Evolutionary conservation across 2,888 invertebrate genomes (phyloP).

Genomic region (Elysia crispata): DNA sequence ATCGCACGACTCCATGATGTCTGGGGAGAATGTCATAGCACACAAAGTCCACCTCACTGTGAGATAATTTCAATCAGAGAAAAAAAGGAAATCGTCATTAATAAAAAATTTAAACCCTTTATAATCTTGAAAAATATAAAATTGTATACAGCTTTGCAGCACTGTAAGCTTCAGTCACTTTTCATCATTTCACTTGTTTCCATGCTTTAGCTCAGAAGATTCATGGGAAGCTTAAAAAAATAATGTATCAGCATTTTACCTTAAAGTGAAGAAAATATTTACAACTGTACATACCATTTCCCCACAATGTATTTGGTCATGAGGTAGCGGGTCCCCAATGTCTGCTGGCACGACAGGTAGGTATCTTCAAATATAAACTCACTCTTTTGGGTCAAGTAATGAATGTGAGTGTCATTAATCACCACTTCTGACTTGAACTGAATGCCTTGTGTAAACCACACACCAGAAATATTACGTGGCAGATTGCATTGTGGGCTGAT

Average conservation of each 20-base stretch:
- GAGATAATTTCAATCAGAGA: conserved; percentile 56
- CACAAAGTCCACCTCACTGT: conserved; percentile 95
- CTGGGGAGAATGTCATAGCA: conserved; percentile 97
- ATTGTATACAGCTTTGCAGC: too few species aligned
- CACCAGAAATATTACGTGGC: conserved; percentile 94
- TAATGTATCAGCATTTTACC: too few species aligned
- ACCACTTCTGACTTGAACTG: conserved; percentile 92
- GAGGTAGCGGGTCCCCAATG: conserved; percentile 92
- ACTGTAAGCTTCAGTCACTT: too few species aligned
- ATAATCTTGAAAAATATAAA: too few species aligned
- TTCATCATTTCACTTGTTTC: too few species aligned
- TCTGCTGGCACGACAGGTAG: conserved; percentile 95
- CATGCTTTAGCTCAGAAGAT: too few species aligned
- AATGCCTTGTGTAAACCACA: conserved; percentile 95
- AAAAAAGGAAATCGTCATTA: too few species aligned
- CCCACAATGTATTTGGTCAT: conserved; percentile 97
- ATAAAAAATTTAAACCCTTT: neutral
- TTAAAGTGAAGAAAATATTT: too few species aligned
- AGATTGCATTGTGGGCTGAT: conserved; percentile 89
- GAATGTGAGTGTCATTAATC: conserved; percentile 97
- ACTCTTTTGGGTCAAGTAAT: conserved; percentile 96
- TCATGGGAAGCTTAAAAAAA: too few species aligned
- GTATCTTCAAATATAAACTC: conserved; percentile 85
- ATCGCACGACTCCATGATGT: conserved; percentile 96
- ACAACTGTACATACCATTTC: conserved; percentile 83